Evolutionary conservation across 1,140 invertebrate genomes (phyloP).

Genomic region (Wiebesia pumilae): DNA sequence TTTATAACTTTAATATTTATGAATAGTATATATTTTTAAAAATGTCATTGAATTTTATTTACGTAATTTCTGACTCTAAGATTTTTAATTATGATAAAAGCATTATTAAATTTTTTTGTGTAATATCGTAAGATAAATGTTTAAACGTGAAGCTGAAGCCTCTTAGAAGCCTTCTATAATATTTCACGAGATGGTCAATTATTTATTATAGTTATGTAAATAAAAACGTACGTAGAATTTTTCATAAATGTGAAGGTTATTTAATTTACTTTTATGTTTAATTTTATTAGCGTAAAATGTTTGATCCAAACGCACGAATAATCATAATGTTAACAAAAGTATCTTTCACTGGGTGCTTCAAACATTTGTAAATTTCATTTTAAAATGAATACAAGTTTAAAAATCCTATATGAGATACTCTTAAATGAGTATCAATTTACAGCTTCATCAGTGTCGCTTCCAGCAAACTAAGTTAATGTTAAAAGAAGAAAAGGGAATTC

Average conservation of each 20-base stretch:
- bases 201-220: not conserved
- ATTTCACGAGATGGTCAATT: not conserved
- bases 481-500: not conserved
- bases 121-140: not conserved
- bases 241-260: not conserved
- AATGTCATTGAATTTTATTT: not conserved
- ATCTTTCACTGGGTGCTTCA: not conserved
- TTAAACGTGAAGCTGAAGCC: not conserved
- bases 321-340: too few relatives aligned
- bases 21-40: not conserved
- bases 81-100: not conserved
- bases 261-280: not conserved
- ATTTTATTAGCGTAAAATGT: not conserved
- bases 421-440: constrained; percentile 19
- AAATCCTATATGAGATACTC: constrained; percentile 14
- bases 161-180: not conserved
- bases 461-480: not conserved
- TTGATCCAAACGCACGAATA: too few relatives aligned
- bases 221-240: not conserved
- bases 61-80: not conserved
- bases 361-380: not conserved
- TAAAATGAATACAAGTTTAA: not conserved
- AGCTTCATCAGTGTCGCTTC: not conserved
- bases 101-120: not conserved
- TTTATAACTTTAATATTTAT: not conserved